A percentile compares a stretch with the other conserved stretches of the same genome.
Conservation (phyloP, 2,888 invertebrate species). For the Drosophila atroscutellata region DNA sequence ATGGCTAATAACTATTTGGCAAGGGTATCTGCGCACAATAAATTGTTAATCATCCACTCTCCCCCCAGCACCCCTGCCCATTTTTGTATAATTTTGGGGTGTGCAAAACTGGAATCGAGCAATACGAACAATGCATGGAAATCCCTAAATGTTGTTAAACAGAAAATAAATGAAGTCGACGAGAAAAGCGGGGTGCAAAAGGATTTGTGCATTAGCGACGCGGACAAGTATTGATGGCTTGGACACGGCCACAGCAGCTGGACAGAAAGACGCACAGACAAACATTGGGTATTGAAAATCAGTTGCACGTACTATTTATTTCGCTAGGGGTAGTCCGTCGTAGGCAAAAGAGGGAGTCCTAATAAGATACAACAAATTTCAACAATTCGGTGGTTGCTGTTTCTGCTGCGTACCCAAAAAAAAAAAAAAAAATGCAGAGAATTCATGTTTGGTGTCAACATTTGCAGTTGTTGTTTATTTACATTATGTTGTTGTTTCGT, state of each 20-base stretch:
- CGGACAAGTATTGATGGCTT: conserved; percentile 74
- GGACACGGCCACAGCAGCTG: conserved; percentile 43
- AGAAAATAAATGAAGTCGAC: conserved; percentile 79
- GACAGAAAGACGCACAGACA: conserved; percentile 33
- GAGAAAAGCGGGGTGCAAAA: conserved; percentile 55
- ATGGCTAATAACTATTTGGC: conserved; percentile 33
- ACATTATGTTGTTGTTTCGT: conserved; percentile 20
- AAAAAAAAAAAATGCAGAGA: background rate
- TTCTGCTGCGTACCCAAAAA: conserved; percentile 16
- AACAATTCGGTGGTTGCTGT: conserved; percentile 58
- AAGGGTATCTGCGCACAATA: conserved; percentile 52
- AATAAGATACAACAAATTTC: conserved; percentile 51
- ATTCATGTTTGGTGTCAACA: conserved; percentile 58
- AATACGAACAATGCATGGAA: conserved; percentile 66
- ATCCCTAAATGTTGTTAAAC: conserved; percentile 81
- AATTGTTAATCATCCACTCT: conserved; percentile 59
- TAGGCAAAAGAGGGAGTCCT: conserved; percentile 17
- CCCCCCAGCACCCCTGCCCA: conserved; percentile 13
- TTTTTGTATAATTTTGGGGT: conserved; percentile 51
- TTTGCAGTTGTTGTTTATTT: conserved; percentile 69
- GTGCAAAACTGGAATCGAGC: conserved; percentile 69
- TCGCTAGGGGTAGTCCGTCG: conserved; percentile 40
- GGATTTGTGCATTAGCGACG: conserved; percentile 67
- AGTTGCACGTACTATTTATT: conserved; percentile 37
- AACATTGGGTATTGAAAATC: conserved; percentile 49